Percentiles rank a stretch among this genome's conserved stretches.
Evolutionary conservation across 2,113 vertebrate species (phyloP).

Genomic region (Hippoglossus stenolepis): DNA sequence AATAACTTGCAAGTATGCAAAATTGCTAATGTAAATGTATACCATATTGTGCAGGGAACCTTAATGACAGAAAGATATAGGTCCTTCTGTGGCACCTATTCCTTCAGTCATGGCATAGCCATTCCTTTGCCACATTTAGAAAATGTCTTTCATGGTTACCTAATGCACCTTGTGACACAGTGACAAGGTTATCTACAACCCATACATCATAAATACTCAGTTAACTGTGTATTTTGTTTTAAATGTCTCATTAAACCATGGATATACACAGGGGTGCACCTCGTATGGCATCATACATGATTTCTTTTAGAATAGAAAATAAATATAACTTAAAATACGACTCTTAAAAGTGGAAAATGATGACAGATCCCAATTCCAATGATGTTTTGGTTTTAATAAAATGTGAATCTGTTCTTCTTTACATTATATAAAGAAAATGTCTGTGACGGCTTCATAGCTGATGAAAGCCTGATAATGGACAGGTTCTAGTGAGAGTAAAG

Average conservation of each 20-base stretch:
- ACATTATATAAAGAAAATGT: not conserved
- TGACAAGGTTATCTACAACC: slow-evolving; percentile 76
- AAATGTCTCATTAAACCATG: not conserved
- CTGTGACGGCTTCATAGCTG: not conserved
- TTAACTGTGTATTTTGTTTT: not conserved
- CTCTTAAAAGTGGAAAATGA: not conserved
- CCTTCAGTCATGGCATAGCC: slow-evolving; percentile 79
- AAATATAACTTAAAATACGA: not conserved
- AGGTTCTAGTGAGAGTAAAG: not conserved
- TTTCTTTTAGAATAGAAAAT: not conserved
- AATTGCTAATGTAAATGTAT: slow-evolving; percentile 13
- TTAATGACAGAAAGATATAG: slow-evolving; percentile 66
- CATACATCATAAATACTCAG: slow-evolving; percentile 60
- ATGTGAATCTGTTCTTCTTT: not conserved
- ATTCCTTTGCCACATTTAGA: slow-evolving; percentile 85
- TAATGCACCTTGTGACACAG: slow-evolving; percentile 79
- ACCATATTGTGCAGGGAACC: slow-evolving; percentile 24
- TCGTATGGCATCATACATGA: not conserved
- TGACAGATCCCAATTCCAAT: not conserved
- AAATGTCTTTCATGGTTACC: slow-evolving; percentile 82
- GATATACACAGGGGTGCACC: not conserved
- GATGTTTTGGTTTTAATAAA: not conserved
- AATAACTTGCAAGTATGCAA: not conserved
- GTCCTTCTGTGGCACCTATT: slow-evolving; percentile 69
- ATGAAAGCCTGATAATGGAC: not conserved